Evolutionary conservation across 2,888 invertebrate species (phyloP).

Genomic region (Amphiduros pacificus): DNA sequence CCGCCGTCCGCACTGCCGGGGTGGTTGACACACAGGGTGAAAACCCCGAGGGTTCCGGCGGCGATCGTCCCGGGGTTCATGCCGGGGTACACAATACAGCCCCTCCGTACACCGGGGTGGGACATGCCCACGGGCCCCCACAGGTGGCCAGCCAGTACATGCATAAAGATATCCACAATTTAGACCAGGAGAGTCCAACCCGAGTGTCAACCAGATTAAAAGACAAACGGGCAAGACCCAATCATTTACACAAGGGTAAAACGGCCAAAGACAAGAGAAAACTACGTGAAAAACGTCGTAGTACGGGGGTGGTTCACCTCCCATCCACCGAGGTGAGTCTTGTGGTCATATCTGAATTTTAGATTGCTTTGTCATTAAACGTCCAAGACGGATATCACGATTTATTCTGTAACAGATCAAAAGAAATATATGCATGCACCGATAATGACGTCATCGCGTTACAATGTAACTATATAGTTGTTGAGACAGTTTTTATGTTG

Average conservation of each 20-base stretch:
- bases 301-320: constrained; percentile 67
- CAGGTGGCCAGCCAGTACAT: too few relatives aligned
- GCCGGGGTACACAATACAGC: not conserved
- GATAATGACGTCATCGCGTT: too few relatives aligned
- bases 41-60: constrained; percentile 25
- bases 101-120: not conserved
- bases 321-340: constrained; percentile 65
- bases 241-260: constrained; percentile 65
- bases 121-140: too few relatives aligned
- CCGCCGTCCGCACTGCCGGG: constrained; percentile 19
- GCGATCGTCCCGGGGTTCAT: not conserved
- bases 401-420: not conserved
- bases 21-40: constrained; percentile 33
- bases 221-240: constrained; percentile 59
- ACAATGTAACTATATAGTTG: too few relatives aligned
- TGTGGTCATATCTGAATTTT: not conserved
- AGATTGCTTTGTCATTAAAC: too few relatives aligned
- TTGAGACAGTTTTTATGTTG: too few relatives aligned
- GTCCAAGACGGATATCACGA: not conserved
- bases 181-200: constrained; percentile 58
- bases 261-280: constrained; percentile 66
- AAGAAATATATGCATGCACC: not conserved
- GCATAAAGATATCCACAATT: too few relatives aligned
- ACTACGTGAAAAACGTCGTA: constrained; percentile 66
- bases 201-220: constrained; percentile 56